These are phyloP conservation scores for Pogonognathellus flavescens DNA, from an alignment of 1,140 invertebrate species.

Conservation along the genomic window DNA sequence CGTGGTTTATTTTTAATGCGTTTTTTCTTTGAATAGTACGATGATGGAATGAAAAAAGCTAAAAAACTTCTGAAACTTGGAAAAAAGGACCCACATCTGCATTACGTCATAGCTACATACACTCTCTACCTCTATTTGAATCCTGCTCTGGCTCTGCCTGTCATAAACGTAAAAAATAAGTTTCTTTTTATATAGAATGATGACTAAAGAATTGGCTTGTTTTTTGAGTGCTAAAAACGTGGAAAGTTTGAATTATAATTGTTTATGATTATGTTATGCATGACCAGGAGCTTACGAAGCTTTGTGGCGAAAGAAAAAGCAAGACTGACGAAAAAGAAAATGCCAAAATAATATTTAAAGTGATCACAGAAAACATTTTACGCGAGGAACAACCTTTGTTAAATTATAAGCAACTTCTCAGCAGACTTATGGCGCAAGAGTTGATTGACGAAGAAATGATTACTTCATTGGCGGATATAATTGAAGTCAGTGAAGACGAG, in stretches of 20 bases:
- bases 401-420: conserved; percentile 7
- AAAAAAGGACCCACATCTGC: conserved; percentile 4
- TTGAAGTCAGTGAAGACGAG: background rate
- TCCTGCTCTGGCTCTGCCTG: conserved; percentile 1
- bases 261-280: background rate
- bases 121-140: conserved; percentile 1
- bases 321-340: background rate
- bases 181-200: background rate
- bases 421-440: background rate
- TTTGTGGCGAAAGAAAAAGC: background rate
- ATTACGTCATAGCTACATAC: conserved; percentile 14
- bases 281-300: background rate
- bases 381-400: background rate
- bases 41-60: conserved; percentile 12
- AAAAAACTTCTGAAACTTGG: background rate
- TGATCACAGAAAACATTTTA: background rate
- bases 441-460: conserved; percentile 9
- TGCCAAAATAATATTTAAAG: conserved; percentile 11
- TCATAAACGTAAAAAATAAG: background rate
- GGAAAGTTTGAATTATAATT: background rate
- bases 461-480: background rate
- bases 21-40: background rate
- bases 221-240: background rate
- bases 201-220: no score
- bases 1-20: background rate